Evolutionary conservation across 2,888 invertebrate genomes (phyloP).

Genomic region (Scaeva pyrastri): DNA sequence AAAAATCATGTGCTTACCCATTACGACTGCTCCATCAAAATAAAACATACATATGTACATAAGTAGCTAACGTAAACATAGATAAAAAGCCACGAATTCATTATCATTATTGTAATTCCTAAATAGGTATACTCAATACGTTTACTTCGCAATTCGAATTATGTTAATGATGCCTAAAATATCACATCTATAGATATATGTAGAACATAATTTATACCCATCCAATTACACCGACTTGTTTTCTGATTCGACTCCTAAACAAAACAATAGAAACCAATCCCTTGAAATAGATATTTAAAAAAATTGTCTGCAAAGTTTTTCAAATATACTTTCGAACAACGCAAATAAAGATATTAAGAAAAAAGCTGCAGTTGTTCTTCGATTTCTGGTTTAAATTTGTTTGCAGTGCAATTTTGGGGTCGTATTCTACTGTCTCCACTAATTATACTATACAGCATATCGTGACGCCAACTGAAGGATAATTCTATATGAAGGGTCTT

Average conservation of each 20-base stretch:
- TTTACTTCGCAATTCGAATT: background rate
- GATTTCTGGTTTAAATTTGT: background rate
- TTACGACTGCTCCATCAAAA: background rate
- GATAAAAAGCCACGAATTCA: background rate
- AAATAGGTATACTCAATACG: background rate
- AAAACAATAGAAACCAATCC: background rate
- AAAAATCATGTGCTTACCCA: background rate
- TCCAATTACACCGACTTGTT: background rate
- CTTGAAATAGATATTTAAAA: background rate
- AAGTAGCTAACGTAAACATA: background rate
- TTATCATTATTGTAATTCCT: too few species aligned
- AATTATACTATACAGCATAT: background rate
- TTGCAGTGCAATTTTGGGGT: constrained; percentile 25
- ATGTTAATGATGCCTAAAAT: constrained; percentile 14
- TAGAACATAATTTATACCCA: background rate
- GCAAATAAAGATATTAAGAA: constrained; percentile 9
- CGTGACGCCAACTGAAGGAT: constrained; percentile 30
- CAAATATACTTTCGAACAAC: background rate
- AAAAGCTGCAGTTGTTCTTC: constrained; percentile 22
- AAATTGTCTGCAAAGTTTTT: constrained; percentile 14
- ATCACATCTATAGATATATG: background rate
- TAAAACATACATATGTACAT: background rate
- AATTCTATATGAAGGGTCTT: constrained; percentile 11
- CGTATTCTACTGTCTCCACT: background rate
- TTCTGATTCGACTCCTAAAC: background rate